Conservation (phyloP, 2,888 invertebrate species). For the Epinotia nisella region DNA sequence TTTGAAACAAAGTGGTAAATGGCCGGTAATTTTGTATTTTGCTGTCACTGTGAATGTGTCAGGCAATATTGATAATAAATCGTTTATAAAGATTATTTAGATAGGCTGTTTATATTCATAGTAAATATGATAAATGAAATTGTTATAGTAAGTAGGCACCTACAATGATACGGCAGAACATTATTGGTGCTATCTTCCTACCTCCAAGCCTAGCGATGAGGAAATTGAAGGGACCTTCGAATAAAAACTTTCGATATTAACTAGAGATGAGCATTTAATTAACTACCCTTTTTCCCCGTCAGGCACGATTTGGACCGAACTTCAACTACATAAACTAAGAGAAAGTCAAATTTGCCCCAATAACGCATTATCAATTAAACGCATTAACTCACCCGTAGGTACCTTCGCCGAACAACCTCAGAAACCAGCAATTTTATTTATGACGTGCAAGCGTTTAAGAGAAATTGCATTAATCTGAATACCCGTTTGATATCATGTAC, state of each 20-base stretch:
- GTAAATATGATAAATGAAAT: too few species aligned
- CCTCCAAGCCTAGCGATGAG: too few species aligned
- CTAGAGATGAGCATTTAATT: too few species aligned
- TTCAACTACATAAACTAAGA: neutral
- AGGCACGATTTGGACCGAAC: neutral
- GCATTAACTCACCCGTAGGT: slow-evolving; percentile 63
- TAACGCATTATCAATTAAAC: slow-evolving; percentile 69
- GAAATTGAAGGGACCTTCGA: too few species aligned
- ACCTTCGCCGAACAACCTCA: slow-evolving; percentile 66
- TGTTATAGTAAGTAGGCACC: too few species aligned
- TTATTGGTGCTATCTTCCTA: too few species aligned
- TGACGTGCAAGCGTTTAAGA: slow-evolving; percentile 85
- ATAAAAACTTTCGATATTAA: too few species aligned
- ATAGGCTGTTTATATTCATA: neutral
- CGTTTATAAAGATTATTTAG: neutral
- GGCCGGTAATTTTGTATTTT: slow-evolving; percentile 2
- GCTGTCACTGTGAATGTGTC: neutral
- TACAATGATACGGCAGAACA: too few species aligned
- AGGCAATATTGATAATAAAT: neutral
- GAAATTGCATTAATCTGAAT: slow-evolving; percentile 85
- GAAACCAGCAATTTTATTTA: slow-evolving; percentile 83
- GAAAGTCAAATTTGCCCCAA: slow-evolving; percentile 10
- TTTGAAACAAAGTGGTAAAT: slow-evolving; percentile 3
- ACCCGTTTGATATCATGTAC: slow-evolving; percentile 83
- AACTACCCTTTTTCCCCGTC: neutral